Evolutionary conservation across 2,113 vertebrate species (phyloP).

Genomic region (Hemiprocne comata): DNA sequence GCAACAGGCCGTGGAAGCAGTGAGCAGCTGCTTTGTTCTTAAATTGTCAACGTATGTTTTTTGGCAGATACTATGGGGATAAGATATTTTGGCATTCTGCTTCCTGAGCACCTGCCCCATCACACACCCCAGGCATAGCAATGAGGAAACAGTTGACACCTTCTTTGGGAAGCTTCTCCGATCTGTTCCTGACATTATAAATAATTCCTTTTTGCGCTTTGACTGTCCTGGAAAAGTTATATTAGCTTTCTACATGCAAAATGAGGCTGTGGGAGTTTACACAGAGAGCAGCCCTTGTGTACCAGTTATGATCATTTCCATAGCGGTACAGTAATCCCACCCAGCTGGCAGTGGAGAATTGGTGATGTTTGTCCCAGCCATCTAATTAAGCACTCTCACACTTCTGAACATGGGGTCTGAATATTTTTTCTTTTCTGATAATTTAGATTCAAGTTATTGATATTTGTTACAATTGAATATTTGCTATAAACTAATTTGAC

Average conservation of each 20-base stretch:
- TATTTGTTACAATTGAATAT: neutral
- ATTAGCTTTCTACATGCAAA: neutral
- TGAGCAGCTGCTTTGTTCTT: neutral
- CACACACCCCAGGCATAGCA: fast-evolving
- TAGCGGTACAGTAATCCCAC: neutral
- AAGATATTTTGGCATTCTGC: neutral
- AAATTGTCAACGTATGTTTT: fast-evolving
- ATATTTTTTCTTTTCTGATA: neutral
- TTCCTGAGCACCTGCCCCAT: neutral
- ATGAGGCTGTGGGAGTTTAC: neutral
- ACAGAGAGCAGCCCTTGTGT: neutral
- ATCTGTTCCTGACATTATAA: neutral
- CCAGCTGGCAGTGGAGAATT: neutral
- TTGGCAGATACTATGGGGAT: neutral
- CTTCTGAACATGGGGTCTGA: neutral
- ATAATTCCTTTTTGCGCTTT: neutral
- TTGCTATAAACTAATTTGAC: neutral
- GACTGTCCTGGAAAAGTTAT: neutral
- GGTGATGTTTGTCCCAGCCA: neutral
- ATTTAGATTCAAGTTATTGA: neutral
- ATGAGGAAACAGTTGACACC: neutral
- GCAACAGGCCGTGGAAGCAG: fast-evolving
- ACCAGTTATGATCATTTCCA: neutral
- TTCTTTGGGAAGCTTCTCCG: neutral
- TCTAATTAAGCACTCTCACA: neutral